phyloP scores from a whole-genome alignment of 2,888 invertebrate genomes.

The Leucozona laternaria region DNA sequence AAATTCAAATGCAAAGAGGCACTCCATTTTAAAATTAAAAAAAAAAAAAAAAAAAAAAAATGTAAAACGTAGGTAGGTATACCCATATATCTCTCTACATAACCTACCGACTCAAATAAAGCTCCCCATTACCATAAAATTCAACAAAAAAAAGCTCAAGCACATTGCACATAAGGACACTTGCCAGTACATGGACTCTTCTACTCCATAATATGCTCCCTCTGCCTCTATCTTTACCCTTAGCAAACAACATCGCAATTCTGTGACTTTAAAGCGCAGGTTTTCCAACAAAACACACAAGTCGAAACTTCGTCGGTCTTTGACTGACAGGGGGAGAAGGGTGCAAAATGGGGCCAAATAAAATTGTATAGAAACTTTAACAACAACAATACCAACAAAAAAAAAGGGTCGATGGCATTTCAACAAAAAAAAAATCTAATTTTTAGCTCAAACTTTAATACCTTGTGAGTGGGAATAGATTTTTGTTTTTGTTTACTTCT shows the following conservation, averaged over 20 bases:
- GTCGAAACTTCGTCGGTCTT: slow-evolving; percentile 8
- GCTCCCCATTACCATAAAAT: slow-evolving; percentile 36
- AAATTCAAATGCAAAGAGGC: slow-evolving; percentile 34
- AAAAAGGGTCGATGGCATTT: slow-evolving; percentile 72
- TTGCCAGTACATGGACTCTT: slow-evolving; percentile 63
- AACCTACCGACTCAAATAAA: slow-evolving; percentile 20
- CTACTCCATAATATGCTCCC: slow-evolving; percentile 4
- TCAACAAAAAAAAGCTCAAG: slow-evolving; percentile 52
- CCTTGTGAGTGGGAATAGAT: not conserved
- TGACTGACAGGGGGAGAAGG: not conserved
- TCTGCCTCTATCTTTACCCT: slow-evolving; percentile 8
- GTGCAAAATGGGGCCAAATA: slow-evolving; percentile 50
- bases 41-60: not conserved
- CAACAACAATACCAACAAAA: not conserved
- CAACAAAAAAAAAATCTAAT: slow-evolving; percentile 26
- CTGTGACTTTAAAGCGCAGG: slow-evolving; percentile 67
- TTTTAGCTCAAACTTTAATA: slow-evolving; percentile 15
- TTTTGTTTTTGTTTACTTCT: slow-evolving; percentile 28
- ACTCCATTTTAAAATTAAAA: slow-evolving; percentile 29
- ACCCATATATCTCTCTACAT: not conserved
- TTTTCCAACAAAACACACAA: slow-evolving; percentile 30
- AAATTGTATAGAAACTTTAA: slow-evolving; percentile 39
- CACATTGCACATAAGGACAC: slow-evolving; percentile 59
- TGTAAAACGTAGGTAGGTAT: not conserved
- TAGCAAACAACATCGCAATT: slow-evolving; percentile 2